These are phyloP conservation scores for Nannospalax galili DNA, from an alignment of 2,113 vertebrate genomes.

Conservation along the genomic window DNA sequence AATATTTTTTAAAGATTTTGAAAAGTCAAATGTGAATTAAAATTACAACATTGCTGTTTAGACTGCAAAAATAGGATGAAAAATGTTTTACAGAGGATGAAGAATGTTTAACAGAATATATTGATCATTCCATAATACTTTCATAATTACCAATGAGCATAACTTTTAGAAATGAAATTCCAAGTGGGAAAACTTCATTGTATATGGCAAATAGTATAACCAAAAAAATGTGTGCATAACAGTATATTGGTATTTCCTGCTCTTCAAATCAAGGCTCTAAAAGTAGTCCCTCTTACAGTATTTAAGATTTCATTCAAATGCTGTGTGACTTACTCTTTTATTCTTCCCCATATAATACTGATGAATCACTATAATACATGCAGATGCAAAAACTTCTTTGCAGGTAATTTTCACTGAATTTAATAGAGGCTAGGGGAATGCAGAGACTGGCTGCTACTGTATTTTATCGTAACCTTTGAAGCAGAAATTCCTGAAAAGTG, in stretches of 20 bases:
- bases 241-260: not conserved
- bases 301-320: conserved; percentile 38
- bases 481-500: not conserved
- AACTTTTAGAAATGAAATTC: conserved; percentile 56
- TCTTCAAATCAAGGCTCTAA: not conserved
- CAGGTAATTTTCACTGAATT: not conserved
- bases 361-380: not conserved
- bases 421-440: not conserved
- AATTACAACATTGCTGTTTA: not conserved
- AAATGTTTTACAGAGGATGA: not conserved
- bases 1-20: conserved; percentile 3
- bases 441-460: not conserved
- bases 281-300: not conserved
- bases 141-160: conserved; percentile 30
- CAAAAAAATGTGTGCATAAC: not conserved
- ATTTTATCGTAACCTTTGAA: not conserved
- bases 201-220: not conserved
- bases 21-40: conserved; percentile 46
- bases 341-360: not conserved
- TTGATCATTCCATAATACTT: conserved; percentile 27
- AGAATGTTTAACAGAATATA: not conserved
- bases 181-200: conserved; percentile 1
- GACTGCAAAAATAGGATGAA: not conserved
- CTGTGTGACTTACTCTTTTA: not conserved
- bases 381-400: not conserved